Base-by-base conservation (phyloP, 1,140 invertebrate genomes). In the Nasonia longicornis region DNA sequence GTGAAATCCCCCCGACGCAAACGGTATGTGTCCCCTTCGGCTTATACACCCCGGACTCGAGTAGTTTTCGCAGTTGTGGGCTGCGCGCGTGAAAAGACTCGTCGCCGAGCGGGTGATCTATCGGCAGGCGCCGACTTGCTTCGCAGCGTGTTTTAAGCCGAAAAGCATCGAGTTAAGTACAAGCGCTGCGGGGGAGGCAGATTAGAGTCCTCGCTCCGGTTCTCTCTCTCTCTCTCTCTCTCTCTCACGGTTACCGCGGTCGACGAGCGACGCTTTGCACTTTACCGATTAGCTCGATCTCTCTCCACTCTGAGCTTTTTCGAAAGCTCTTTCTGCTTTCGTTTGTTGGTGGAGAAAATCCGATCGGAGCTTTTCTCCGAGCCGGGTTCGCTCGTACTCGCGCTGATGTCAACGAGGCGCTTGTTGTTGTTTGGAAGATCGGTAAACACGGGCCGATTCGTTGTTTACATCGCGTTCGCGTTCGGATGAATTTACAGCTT, bases 241-340 rank as follows among this genome's bases (percentile, higher is more conserved):
- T 38, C 84, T 84, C 85, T 85, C 85, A 84, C 85, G 83, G 83
- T 82, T 83, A 85, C 12, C 84, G 83, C 84, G 81, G 81, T 83
- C 82, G 80, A 70, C 80, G 82, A 84, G 77, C 82, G 81, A 66
- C 83, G 70, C 78, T 85, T 84, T 79, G 77, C 83, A 85, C 84
- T 85, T 83, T 82, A 7, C 76, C 16, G 66, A 52, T 58, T 3
- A 31, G 26, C 67, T 14, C 31, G 4, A 16, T 45, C 38, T 45
- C 35, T 52, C 16, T 1, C 20, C 22, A 1, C 6, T 1, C 26
- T 26, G 2, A 12, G n/a, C 14, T 35, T 42, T 42, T 42, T 42
- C 38, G 38, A 1, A 42, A 42, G 38, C 38, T 42, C 38, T 10
- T 42, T 42, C 31, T 63, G 38, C 48, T 72, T 72, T 11, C 14